phyloP scores from a whole-genome alignment of 2,113 vertebrate genomes.

The Nothocercus nigrocapillus region DNA sequence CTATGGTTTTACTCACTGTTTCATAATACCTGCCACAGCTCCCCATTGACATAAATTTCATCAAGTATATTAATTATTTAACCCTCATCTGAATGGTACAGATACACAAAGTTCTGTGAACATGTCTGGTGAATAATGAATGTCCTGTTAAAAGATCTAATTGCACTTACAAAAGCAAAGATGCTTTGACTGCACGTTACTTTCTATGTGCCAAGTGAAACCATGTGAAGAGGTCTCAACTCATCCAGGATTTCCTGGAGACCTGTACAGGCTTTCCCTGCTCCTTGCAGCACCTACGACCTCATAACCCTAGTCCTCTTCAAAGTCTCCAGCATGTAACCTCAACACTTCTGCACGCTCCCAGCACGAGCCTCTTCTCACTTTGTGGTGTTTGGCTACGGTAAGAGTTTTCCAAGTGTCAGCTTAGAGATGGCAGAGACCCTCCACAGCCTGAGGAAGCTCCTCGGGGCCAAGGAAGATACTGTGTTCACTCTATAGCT shows the following conservation, averaged over 20 bases:
- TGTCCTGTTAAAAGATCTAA: neutral
- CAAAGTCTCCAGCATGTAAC: neutral
- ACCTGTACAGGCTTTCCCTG: neutral
- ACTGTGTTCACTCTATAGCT: neutral
- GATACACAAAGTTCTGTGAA: neutral
- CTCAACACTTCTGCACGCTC: too few relatives aligned
- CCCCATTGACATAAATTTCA: neutral
- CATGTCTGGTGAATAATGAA: neutral
- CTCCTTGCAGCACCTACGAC: neutral
- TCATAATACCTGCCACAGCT: neutral
- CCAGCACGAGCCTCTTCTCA: neutral
- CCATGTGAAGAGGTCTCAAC: neutral
- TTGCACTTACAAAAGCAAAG: neutral
- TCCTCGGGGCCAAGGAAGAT: neutral
- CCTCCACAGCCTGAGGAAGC: neutral
- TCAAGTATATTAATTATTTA: constrained; percentile 41
- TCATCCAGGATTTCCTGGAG: neutral
- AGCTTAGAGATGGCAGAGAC: neutral
- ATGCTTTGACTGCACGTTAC: accelerated
- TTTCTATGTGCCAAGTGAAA: neutral
- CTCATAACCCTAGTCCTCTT: neutral
- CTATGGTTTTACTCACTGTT: neutral
- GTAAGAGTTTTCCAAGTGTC: neutral
- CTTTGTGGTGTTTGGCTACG: neutral
- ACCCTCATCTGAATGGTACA: neutral